phyloP scores from a whole-genome alignment of 2,888 invertebrate genomes.

The Rhopalosiphum nymphaeae region DNA sequence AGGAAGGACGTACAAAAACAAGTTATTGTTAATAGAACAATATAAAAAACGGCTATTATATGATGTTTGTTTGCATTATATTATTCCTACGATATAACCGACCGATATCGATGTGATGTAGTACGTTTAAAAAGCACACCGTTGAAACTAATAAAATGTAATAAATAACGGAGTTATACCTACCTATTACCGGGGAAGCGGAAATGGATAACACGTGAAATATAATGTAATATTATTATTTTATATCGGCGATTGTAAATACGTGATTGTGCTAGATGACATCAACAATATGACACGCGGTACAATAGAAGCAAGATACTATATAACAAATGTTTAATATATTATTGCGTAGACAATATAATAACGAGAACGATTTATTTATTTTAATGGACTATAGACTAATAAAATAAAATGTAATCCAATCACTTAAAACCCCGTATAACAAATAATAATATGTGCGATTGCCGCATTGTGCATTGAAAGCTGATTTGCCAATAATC shows the following conservation, averaged over 20 bases:
- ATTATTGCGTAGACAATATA: neutral
- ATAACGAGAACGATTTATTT: neutral
- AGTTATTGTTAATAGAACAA: constrained; percentile 33
- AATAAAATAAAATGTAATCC: neutral
- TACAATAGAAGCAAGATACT: neutral
- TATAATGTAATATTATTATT: neutral
- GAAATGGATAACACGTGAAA: constrained; percentile 17
- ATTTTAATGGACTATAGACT: neutral
- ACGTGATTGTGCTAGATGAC: constrained; percentile 14
- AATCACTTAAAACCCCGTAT: constrained; percentile 34
- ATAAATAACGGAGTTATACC: constrained; percentile 13
- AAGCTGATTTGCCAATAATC: neutral
- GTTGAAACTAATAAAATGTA: constrained; percentile 27
- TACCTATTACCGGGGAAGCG: neutral
- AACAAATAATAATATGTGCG: neutral
- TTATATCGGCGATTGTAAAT: neutral
- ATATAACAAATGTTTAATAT: neutral
- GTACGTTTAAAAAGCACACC: neutral
- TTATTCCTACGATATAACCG: neutral
- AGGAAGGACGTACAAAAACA: constrained; percentile 35
- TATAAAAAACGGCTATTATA: constrained; percentile 29
- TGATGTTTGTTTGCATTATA: neutral
- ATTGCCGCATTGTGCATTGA: neutral
- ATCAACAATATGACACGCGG: neutral
- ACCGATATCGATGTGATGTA: neutral